Evolutionary conservation across 1,140 invertebrate genomes (phyloP).

Genomic region (Vollenhovia emeryi): DNA sequence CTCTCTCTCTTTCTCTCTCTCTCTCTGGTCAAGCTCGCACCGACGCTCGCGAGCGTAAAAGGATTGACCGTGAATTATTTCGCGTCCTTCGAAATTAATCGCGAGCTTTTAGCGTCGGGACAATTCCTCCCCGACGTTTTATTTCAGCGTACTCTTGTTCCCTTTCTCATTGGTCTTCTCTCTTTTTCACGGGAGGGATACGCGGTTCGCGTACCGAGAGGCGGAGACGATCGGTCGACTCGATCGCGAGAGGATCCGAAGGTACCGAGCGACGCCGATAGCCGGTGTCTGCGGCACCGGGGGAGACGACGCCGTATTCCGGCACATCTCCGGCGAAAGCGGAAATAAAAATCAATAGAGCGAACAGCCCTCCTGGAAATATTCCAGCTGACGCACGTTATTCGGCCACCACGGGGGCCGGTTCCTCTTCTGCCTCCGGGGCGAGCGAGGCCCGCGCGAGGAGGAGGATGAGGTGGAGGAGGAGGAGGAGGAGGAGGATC

Average conservation of each 20-base stretch:
- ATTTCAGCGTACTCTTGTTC: not conserved
- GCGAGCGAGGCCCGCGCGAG: not conserved
- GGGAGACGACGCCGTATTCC: not conserved
- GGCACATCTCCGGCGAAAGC: conserved; percentile 25
- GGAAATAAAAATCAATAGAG: conserved; percentile 81
- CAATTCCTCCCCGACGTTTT: not conserved
- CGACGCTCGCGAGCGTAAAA: not conserved
- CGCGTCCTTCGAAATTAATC: not conserved
- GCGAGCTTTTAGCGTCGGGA: not conserved
- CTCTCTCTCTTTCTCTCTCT: too few relatives aligned
- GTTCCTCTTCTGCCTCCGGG: not conserved
- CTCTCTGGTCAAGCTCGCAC: not conserved
- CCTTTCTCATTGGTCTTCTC: too few relatives aligned
- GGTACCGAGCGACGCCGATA: too few relatives aligned
- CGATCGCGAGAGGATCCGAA: too few relatives aligned
- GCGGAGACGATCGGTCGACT: too few relatives aligned
- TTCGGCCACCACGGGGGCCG: conserved; percentile 40
- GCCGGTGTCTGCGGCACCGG: too few relatives aligned
- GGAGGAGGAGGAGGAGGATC: too few relatives aligned
- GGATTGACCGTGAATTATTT: conserved; percentile 4
- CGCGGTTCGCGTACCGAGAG: too few relatives aligned
- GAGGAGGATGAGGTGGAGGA: too few relatives aligned
- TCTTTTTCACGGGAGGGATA: too few relatives aligned
- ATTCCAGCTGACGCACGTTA: conserved; percentile 72
- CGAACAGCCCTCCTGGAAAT: conserved; percentile 75